These are phyloP conservation scores for Megaceryle torquata DNA, from an alignment of 2,113 vertebrate genomes.

Conservation along the genomic window DNA sequence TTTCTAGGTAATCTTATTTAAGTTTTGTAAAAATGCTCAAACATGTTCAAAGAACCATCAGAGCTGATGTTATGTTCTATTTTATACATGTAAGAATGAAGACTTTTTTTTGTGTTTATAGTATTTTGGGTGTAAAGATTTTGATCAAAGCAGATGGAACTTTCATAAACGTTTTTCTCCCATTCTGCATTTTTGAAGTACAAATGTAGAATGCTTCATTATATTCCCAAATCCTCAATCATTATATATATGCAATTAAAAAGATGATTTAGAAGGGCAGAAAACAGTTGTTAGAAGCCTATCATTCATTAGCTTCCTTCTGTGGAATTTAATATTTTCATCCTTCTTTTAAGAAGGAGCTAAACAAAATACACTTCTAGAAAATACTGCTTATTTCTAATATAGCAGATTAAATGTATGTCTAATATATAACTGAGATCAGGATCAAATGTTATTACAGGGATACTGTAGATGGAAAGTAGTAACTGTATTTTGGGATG, in stretches of 20 bases:
- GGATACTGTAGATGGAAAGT: background rate
- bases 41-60: background rate
- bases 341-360: background rate
- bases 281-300: background rate
- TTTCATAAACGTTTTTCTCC: background rate
- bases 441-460: background rate
- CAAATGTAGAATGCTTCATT: background rate
- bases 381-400: background rate
- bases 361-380: background rate
- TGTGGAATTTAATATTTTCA: background rate
- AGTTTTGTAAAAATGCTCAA: background rate
- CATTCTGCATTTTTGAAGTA: background rate
- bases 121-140: background rate
- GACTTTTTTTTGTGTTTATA: background rate
- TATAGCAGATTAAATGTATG: background rate
- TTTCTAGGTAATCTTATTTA: background rate
- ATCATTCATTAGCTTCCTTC: background rate
- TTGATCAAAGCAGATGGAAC: background rate
- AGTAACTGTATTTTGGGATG: background rate
- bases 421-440: background rate
- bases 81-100: background rate
- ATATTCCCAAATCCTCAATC: background rate
- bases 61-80: background rate
- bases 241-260: background rate
- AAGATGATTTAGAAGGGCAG: background rate